A percentile compares a stretch with the other conserved stretches of the same genome.
phyloP scores from a whole-genome alignment of 2,113 vertebrate genomes.

The Hipposideros armiger region DNA sequence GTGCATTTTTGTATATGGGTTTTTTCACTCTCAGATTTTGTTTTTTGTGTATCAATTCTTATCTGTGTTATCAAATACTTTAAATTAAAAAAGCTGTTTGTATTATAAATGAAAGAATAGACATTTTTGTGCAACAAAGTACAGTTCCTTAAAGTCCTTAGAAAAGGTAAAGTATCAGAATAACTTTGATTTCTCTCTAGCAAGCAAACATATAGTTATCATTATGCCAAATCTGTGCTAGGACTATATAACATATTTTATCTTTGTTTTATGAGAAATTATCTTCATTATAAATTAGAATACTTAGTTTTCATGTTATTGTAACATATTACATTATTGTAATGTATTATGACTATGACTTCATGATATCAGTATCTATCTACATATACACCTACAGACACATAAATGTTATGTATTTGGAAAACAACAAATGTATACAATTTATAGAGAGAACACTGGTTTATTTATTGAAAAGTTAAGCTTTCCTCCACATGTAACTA shows the following conservation, averaged over 20 bases:
- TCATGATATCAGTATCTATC: neutral
- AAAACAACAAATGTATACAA: constrained; percentile 34
- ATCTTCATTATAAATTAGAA: constrained; percentile 30
- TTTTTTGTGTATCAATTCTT: constrained; percentile 18
- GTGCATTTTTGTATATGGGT: neutral
- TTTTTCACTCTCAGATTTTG: neutral
- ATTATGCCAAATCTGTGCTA: neutral
- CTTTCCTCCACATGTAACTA: constrained; percentile 41
- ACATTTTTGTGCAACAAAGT: neutral
- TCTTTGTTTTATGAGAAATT: constrained; percentile 34
- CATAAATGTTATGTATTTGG: neutral
- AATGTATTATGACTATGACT: constrained; percentile 9
- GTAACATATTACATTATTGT: neutral
- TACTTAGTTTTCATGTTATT: neutral
- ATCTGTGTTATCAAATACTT: constrained; percentile 25
- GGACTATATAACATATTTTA: neutral
- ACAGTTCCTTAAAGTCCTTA: constrained; percentile 45
- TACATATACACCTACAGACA: neutral
- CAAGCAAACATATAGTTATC: neutral
- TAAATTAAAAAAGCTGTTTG: neutral
- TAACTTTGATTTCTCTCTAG: constrained; percentile 6
- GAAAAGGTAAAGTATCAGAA: constrained; percentile 28
- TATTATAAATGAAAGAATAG: neutral
- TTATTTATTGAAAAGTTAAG: constrained; percentile 50
- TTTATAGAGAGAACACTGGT: neutral